These are phyloP conservation scores for Acanthornis magna DNA, from an alignment of 2,797 vertebrate species.

Conservation along the genomic window DNA sequence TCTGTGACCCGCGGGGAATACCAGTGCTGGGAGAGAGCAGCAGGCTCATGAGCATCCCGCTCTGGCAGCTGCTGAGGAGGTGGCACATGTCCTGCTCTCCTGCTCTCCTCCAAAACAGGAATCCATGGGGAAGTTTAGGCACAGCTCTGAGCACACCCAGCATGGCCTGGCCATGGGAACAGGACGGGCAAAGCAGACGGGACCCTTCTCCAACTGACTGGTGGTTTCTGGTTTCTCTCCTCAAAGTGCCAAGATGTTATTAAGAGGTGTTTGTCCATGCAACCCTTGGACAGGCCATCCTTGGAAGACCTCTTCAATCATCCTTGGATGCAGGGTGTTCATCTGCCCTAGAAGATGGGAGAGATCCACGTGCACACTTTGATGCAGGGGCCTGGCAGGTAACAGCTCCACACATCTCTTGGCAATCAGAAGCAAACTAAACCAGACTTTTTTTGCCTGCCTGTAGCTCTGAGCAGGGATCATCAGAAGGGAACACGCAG, in stretches of 20 bases:
- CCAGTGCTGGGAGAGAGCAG: too few relatives aligned
- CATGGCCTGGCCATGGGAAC: neutral
- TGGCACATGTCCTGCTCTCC: too few relatives aligned
- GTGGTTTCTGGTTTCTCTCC: too few relatives aligned
- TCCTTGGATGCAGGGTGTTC: slow-evolving; percentile 84
- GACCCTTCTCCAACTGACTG: too few relatives aligned
- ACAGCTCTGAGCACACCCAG: neutral
- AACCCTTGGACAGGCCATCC: slow-evolving; percentile 84
- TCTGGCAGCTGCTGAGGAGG: too few relatives aligned
- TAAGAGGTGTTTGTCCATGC: too few relatives aligned
- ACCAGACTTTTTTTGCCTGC: too few relatives aligned
- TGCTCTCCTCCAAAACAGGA: neutral
- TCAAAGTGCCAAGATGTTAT: too few relatives aligned
- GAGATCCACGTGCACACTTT: too few relatives aligned
- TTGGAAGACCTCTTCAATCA: slow-evolving; percentile 90
- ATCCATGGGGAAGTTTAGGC: fast-evolving
- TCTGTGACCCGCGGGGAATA: too few relatives aligned
- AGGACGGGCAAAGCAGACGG: neutral
- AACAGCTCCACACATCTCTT: neutral
- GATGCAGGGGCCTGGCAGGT: neutral
- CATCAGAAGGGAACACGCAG: neutral
- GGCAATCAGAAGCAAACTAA: too few relatives aligned
- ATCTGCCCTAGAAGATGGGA: slow-evolving; percentile 65
- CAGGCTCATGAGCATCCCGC: too few relatives aligned
- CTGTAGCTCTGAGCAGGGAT: neutral